Percentiles rank a stretch among this genome's conserved stretches.
These are phyloP conservation scores for Polydrusus cervinus DNA, from an alignment of 2,888 invertebrate species.

Conservation along the genomic window DNA sequence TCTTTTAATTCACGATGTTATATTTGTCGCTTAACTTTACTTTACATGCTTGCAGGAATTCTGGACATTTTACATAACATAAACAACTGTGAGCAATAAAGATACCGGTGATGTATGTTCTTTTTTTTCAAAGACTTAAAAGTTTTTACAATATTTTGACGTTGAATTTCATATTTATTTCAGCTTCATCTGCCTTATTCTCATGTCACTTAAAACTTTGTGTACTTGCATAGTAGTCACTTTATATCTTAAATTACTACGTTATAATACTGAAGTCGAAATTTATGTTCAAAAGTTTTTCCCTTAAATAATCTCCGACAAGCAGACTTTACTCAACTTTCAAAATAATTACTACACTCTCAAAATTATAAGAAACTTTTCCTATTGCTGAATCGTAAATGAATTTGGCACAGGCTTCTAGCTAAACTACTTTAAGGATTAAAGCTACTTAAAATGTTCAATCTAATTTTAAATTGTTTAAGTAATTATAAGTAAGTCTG, in stretches of 20 bases:
- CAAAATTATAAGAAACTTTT: slow-evolving; percentile 40
- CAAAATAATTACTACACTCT: slow-evolving; percentile 49
- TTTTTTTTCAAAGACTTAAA: too few relatives aligned
- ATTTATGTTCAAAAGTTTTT: slow-evolving; percentile 49
- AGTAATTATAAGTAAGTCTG: slow-evolving; percentile 2
- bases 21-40: too few relatives aligned
- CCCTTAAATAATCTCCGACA: slow-evolving; percentile 46
- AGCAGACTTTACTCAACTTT: slow-evolving; percentile 50
- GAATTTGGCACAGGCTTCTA: slow-evolving; percentile 33
- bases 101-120: too few relatives aligned
- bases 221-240: slow-evolving; percentile 38
- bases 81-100: too few relatives aligned
- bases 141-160: neutral
- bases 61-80: too few relatives aligned
- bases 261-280: slow-evolving; percentile 45
- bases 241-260: slow-evolving; percentile 40
- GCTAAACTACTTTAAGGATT: slow-evolving; percentile 14
- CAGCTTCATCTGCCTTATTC: neutral
- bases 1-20: too few relatives aligned
- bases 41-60: too few relatives aligned
- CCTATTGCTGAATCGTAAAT: slow-evolving; percentile 37
- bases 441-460: slow-evolving; percentile 19
- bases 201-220: slow-evolving; percentile 27
- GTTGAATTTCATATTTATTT: neutral
- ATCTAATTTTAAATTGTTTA: slow-evolving; percentile 22